These are phyloP conservation scores for Maniola jurtina DNA, from an alignment of 1,140 invertebrate genomes.

Conservation along the genomic window DNA sequence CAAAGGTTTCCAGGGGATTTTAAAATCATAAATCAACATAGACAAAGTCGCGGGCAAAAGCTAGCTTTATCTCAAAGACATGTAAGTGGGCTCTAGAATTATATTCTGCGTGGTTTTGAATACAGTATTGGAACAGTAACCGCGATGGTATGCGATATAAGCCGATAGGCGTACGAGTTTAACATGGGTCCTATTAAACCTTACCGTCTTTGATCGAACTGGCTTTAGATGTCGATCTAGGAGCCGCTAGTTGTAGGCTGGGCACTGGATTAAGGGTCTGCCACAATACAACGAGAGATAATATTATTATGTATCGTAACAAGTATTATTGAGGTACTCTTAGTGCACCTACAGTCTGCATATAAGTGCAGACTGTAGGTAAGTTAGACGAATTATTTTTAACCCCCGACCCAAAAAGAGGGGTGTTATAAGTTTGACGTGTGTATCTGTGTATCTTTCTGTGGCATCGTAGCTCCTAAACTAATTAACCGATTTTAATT, in stretches of 20 bases:
- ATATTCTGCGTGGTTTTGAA: conserved; percentile 30
- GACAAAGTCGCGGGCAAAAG: no score
- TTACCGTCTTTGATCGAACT: conserved; percentile 46
- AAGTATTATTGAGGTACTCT: neutral
- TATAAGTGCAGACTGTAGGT: no score
- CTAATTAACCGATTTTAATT: no score
- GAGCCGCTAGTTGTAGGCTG: conserved; percentile 27
- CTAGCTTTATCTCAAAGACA: neutral
- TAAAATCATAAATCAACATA: no score
- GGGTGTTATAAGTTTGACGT: no score
- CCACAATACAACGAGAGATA: conserved; percentile 1
- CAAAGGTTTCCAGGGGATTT: no score
- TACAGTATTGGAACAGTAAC: conserved; percentile 43
- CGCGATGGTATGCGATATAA: conserved; percentile 44
- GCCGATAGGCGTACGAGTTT: conserved; percentile 39
- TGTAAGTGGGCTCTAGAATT: neutral
- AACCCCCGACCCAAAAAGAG: no score
- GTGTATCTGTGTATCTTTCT: no score
- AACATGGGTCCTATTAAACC: conserved; percentile 45
- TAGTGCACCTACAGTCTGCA: no score
- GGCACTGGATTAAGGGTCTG: conserved; percentile 24
- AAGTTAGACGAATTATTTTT: no score
- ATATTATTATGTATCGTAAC: neutral
- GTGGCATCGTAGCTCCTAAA: no score
- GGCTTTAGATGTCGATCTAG: conserved; percentile 41